Percentiles rank a stretch among this genome's conserved stretches.
phyloP scores from a whole-genome alignment of 1,140 invertebrate genomes.

The Portunus trituberculatus region DNA sequence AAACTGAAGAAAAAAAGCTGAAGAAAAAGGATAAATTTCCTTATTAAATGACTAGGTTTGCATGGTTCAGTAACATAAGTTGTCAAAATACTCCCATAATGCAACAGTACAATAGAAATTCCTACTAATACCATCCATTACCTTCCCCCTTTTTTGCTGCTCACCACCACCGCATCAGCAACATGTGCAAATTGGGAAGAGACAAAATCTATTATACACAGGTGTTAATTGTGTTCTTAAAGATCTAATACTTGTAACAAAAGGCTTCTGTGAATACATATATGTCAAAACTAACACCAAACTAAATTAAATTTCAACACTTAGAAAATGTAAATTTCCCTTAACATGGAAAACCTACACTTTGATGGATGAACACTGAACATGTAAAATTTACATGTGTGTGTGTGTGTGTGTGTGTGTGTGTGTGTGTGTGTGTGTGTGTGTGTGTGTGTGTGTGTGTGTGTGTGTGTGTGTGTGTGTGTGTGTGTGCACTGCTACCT shows the following conservation, averaged over 20 bases:
- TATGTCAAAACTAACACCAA: background rate
- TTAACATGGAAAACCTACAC: too few species aligned
- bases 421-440: too few species aligned
- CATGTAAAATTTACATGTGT: too few species aligned
- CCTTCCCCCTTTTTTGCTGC: conserved; percentile 74
- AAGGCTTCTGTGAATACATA: background rate
- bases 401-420: too few species aligned
- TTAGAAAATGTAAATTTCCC: too few species aligned
- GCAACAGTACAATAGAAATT: background rate
- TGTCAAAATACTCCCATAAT: background rate
- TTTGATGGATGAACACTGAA: too few species aligned
- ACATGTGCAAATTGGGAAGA: conserved; percentile 66
- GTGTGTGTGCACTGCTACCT: background rate
- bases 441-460: too few species aligned
- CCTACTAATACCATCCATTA: conserved; percentile 53
- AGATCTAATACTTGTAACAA: background rate
- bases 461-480: background rate
- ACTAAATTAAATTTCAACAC: background rate
- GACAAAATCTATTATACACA: conserved; percentile 51
- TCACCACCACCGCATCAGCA: conserved; percentile 64
- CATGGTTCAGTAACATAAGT: background rate
- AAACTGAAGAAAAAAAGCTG: background rate
- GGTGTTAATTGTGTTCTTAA: background rate
- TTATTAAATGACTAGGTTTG: background rate
- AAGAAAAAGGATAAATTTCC: background rate